A percentile compares a stretch with the other conserved stretches of the same genome.
These are phyloP conservation scores for Sitobion miscanthi DNA, from an alignment of 1,140 invertebrate species.

Conservation along the genomic window DNA sequence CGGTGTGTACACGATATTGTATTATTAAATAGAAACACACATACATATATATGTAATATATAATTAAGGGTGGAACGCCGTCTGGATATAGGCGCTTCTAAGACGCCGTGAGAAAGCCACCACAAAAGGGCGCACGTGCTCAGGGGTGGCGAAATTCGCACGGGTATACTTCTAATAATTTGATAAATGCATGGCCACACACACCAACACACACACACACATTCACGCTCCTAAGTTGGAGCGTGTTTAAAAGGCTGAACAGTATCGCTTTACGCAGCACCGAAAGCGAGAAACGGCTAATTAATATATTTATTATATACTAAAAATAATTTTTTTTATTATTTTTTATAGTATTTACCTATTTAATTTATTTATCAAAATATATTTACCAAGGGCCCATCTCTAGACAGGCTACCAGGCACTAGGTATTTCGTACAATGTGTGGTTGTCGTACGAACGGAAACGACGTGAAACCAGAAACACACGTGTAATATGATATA, in stretches of 20 bases:
- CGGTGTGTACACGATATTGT: neutral
- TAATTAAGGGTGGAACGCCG: neutral
- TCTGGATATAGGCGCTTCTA: slow-evolving; percentile 5
- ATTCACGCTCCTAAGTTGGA: neutral
- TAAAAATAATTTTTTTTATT: no score
- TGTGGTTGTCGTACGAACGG: no score
- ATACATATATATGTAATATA: neutral
- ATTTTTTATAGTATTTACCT: no score
- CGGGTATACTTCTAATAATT: slow-evolving; percentile 18
- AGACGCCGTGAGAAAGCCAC: slow-evolving; percentile 43
- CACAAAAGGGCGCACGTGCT: slow-evolving; percentile 25
- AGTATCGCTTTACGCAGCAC: neutral
- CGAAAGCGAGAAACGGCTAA: no score
- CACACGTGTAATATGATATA: no score
- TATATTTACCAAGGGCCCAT: no score
- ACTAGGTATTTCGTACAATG: no score
- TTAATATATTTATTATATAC: no score
- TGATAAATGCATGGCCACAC: neutral
- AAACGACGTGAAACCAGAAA: no score
- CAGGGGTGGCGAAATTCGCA: neutral
- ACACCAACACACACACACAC: neutral
- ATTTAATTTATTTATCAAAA: no score
- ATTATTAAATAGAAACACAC: neutral
- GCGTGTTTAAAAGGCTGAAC: neutral
- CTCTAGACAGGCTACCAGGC: no score